A percentile compares a stretch with the other conserved stretches of the same genome.
Evolutionary conservation across 2,113 vertebrate genomes (phyloP).

Genomic region (Melanerpes formicivorus): DNA sequence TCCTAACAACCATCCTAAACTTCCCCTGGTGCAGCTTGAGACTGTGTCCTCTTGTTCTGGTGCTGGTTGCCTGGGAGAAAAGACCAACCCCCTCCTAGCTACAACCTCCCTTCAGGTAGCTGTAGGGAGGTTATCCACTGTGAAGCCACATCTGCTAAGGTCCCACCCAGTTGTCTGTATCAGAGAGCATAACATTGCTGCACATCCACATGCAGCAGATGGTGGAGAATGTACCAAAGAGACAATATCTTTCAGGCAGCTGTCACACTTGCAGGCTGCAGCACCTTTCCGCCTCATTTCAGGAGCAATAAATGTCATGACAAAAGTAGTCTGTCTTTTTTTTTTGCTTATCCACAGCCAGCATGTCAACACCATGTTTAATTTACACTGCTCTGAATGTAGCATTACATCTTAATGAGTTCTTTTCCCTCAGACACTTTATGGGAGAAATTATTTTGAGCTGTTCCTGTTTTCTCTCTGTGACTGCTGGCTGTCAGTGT

Average conservation of each 20-base stretch:
- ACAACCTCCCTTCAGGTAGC: too few species aligned
- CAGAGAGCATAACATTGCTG: background rate
- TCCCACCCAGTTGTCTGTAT: background rate
- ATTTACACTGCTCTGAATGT: background rate
- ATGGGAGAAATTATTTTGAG: constrained; percentile 19
- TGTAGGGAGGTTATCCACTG: background rate
- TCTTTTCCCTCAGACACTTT: background rate
- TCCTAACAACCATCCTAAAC: too few species aligned
- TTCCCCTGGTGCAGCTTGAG: too few species aligned
- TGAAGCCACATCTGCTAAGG: background rate
- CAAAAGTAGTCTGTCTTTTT: background rate
- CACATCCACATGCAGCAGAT: background rate
- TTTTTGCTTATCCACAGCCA: background rate
- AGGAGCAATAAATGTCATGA: background rate
- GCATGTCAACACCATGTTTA: background rate
- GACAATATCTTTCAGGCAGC: background rate
- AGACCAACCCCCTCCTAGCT: too few species aligned
- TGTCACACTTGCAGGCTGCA: background rate
- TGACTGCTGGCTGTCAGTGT: constrained; percentile 18
- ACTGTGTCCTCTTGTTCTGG: too few species aligned
- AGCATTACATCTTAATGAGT: background rate
- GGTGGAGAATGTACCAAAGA: background rate
- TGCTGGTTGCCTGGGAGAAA: too few species aligned
- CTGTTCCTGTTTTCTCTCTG: background rate
- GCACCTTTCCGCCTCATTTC: background rate